Evolutionary conservation across 2,113 vertebrate genomes (phyloP), one percentile per base, ranked within the genome.

Genomic region (Xiphorhynchus elegans): DNA sequence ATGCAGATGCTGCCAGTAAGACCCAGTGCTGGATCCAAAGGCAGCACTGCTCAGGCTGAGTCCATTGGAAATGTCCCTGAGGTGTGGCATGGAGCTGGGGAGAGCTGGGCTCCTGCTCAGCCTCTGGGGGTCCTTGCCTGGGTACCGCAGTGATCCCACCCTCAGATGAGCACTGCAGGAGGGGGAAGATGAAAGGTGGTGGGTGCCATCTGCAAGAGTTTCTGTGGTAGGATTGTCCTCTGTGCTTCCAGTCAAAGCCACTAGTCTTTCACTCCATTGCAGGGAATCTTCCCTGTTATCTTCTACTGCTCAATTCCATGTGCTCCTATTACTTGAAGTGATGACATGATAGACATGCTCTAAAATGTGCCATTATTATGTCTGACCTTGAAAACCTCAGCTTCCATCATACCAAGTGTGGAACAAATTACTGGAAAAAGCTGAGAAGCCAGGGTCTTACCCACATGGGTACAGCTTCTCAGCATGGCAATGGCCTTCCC

Each of bases 381-480:
- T 74, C 63, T 85, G 92, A 96, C 80, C 91, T 95, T 91, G 94
- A 74, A 95, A 96, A 90, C 74, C 86, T 96, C 89, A 73, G 56
- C 55, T 88, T 66, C 86, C 67, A 74, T 86, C 77, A 7, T 10
- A 33, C 39, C 50, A 81, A 91, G 79, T 5, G 8, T 81, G 84
- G 88, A 93, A 94, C 83, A 89, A 85, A 91, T 94, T 62, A 46
- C 58, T 11, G 29, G 73, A 28, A 96, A 78, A 84, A 88, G 79
- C 44, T 80, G 79, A 89, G 85, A 69, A 92, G 39, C 46, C 80
- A 46, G 40, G 74, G 64, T 73, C 62, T 74, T 81, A 40, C 58
- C 42, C 50, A 44, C 37, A 26, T 12, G 29, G 66, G 42, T 72
- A 77, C 53, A 79, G 28, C 55, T 76, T 50, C 58, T 83, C 84